phyloP scores from a whole-genome alignment of 2,888 invertebrate species.

The Eurois occulta region DNA sequence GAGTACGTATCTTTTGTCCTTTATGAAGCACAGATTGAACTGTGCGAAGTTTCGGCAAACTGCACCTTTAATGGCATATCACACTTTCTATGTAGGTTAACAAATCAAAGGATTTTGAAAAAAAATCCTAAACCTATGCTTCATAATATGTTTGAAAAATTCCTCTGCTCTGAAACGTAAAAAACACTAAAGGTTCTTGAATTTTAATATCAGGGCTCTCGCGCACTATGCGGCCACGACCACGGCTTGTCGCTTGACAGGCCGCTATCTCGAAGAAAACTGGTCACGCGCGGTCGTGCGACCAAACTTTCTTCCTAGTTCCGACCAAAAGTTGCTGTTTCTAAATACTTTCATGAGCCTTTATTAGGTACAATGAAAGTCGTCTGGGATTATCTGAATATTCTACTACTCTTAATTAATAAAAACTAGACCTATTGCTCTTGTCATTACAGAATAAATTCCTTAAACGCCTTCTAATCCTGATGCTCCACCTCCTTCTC shows the following conservation, averaged over 20 bases:
- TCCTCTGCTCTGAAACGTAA: background rate
- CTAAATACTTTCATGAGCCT: background rate
- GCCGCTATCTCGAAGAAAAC: too few relatives aligned
- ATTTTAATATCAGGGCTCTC: background rate
- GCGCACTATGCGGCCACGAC: too few relatives aligned
- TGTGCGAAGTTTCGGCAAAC: too few relatives aligned
- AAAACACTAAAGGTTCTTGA: background rate
- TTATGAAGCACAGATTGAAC: background rate
- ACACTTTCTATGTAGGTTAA: too few relatives aligned
- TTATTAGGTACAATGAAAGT: too few relatives aligned
- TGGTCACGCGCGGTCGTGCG: too few relatives aligned
- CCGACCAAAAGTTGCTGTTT: background rate
- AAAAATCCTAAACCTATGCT: too few relatives aligned
- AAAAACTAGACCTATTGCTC: background rate
- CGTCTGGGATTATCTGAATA: background rate
- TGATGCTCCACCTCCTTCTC: slow-evolving; percentile 96
- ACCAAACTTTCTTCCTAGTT: too few relatives aligned
- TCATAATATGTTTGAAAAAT: background rate
- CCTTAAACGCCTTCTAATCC: slow-evolving; percentile 96
- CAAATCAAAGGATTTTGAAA: too few relatives aligned
- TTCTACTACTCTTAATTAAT: background rate
- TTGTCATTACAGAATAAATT: slow-evolving; percentile 94
- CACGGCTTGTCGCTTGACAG: too few relatives aligned
- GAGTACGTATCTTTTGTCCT: slow-evolving; percentile 89
- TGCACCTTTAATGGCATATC: too few relatives aligned